Percentiles rank a stretch among this genome's conserved stretches.
phyloP scores from a whole-genome alignment of 2,113 vertebrate genomes.

The Cyprinodon brontotheroides region DNA sequence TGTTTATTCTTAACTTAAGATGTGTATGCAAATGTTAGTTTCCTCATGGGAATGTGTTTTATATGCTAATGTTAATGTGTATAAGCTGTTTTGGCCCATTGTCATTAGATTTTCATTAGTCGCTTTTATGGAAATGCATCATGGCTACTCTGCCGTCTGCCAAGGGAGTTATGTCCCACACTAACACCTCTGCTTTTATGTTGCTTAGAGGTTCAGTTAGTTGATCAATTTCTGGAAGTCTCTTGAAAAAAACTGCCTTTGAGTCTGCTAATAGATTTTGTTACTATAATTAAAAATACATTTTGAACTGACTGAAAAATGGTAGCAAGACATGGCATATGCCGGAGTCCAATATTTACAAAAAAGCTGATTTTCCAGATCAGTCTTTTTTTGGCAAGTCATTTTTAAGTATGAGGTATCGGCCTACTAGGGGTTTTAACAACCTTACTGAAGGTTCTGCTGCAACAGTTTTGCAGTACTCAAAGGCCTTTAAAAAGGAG shows the following conservation, averaged over 20 bases:
- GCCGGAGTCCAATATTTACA: no score
- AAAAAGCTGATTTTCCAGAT: no score
- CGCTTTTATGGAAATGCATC: slow-evolving; percentile 68
- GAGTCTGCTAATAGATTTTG: not conserved
- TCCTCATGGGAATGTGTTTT: slow-evolving; percentile 67
- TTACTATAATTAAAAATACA: not conserved
- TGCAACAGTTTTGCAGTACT: no score
- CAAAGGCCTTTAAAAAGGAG: no score
- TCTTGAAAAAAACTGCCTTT: slow-evolving; percentile 3
- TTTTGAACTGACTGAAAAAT: not conserved
- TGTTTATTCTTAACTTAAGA: not conserved
- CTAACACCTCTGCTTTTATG: slow-evolving; percentile 3
- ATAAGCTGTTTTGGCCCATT: slow-evolving; percentile 69
- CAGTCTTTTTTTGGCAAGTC: no score
- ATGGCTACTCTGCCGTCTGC: slow-evolving; percentile 45
- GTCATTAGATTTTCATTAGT: slow-evolving; percentile 77
- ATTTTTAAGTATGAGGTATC: no score
- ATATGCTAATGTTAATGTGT: slow-evolving; percentile 76
- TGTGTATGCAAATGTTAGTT: slow-evolving; percentile 22
- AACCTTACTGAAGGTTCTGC: no score
- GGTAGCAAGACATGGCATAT: not conserved
- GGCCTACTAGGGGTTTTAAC: no score
- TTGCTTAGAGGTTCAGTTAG: slow-evolving; percentile 2
- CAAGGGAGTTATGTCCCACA: slow-evolving; percentile 30
- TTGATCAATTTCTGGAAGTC: slow-evolving; percentile 9